phyloP scores from a whole-genome alignment of 1,140 invertebrate species.

The Artemia franciscana region DNA sequence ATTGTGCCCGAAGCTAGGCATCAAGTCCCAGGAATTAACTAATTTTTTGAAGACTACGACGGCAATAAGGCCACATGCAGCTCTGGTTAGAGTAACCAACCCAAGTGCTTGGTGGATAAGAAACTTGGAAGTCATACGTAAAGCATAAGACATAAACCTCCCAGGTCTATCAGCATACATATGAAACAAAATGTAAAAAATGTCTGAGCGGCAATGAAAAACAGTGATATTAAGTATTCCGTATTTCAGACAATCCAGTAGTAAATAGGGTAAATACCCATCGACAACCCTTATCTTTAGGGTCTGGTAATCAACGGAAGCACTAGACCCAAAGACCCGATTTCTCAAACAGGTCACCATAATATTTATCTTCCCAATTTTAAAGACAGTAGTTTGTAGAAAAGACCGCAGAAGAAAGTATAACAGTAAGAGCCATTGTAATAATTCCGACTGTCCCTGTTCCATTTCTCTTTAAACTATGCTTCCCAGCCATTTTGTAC shows the following conservation, averaged over 20 bases:
- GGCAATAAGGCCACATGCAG: constrained; percentile 52
- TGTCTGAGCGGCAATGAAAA: constrained; percentile 78
- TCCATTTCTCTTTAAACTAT: background rate
- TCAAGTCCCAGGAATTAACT: constrained; percentile 78
- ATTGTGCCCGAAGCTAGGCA: constrained; percentile 89
- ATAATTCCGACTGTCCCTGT: constrained; percentile 39
- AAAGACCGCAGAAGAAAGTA: constrained; percentile 53
- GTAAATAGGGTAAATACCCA: constrained; percentile 81
- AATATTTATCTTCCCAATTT: constrained; percentile 46
- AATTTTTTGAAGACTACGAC: constrained; percentile 73
- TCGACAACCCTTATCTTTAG: constrained; percentile 54
- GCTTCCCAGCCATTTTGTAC: background rate
- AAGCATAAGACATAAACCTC: constrained; percentile 49
- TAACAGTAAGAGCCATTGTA: constrained; percentile 46
- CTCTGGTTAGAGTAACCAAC: constrained; percentile 39
- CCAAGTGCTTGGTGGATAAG: constrained; percentile 44
- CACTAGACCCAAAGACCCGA: constrained; percentile 53
- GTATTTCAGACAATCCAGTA: constrained; percentile 42
- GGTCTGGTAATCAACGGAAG: constrained; percentile 53
- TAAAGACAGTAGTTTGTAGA: constrained; percentile 63
- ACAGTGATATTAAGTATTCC: constrained; percentile 53
- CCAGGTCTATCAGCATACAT: constrained; percentile 38
- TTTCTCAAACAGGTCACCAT: constrained; percentile 47
- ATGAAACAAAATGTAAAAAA: constrained; percentile 69
- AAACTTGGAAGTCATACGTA: constrained; percentile 48